Evolutionary conservation across 2,113 vertebrate species (phyloP).

Genomic region (Aegypius monachus): DNA sequence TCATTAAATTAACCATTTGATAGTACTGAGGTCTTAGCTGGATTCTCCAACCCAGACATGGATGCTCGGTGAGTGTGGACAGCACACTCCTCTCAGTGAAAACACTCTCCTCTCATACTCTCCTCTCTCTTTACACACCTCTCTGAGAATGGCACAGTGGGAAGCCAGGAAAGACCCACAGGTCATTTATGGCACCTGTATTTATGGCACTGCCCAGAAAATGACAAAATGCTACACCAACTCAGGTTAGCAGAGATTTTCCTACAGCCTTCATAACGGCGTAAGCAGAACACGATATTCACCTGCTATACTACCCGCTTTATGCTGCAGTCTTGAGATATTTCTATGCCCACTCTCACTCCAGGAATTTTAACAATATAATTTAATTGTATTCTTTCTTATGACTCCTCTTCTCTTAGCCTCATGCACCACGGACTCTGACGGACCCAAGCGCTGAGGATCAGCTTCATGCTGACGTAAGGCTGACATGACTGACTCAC

Average conservation of each 20-base stretch:
- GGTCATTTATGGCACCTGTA: background rate
- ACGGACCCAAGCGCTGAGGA: background rate
- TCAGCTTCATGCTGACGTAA: background rate
- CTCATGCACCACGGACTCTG: fast-evolving
- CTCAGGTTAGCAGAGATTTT: background rate
- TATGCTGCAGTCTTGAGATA: background rate
- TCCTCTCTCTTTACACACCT: background rate
- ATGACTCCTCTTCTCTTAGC: background rate
- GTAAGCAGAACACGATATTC: background rate
- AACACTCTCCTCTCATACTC: background rate
- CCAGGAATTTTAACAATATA: background rate
- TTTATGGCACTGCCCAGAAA: background rate
- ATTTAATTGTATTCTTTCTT: background rate
- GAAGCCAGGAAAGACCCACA: background rate
- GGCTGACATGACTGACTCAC: background rate
- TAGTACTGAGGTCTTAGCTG: background rate
- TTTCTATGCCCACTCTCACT: background rate
- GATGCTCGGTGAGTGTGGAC: background rate
- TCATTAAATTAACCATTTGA: background rate
- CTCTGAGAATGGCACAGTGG: background rate
- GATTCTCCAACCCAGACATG: background rate
- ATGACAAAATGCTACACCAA: background rate
- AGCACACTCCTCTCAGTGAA: background rate
- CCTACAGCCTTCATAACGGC: background rate
- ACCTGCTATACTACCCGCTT: background rate